These are phyloP conservation scores for Amblyopsis hoosieri DNA, from an alignment of 2,797 vertebrate genomes.

Conservation along the genomic window DNA sequence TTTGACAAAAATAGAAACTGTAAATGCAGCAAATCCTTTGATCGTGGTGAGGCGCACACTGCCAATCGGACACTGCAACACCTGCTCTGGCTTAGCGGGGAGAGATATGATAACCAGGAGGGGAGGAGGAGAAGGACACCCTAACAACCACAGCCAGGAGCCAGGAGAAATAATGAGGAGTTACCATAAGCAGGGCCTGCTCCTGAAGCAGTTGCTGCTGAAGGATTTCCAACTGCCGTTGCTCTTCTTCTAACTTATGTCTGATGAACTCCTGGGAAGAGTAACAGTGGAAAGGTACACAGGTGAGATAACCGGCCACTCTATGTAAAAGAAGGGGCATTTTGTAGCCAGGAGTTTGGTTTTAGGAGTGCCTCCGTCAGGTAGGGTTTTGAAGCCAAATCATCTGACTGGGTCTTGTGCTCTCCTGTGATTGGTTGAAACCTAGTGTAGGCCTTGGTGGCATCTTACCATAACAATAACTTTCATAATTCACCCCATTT, in stretches of 20 bases:
- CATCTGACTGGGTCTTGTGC: too few relatives aligned
- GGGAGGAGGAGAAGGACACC: conserved; percentile 3
- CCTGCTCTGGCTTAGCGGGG: conserved; percentile 5
- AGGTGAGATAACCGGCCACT: conserved; percentile 17
- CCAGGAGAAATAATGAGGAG: conserved; percentile 32
- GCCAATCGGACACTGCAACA: neutral
- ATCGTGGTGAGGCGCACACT: neutral
- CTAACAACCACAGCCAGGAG: conserved; percentile 22
- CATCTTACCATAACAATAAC: too few relatives aligned
- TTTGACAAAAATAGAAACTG: neutral
- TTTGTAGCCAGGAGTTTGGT: too few relatives aligned
- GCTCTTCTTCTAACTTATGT: conserved; percentile 94
- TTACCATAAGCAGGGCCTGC: conserved; percentile 95
- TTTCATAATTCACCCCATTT: too few relatives aligned
- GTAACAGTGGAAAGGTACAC: conserved; percentile 34
- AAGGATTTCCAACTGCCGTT: conserved; percentile 93
- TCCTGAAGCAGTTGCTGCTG: conserved; percentile 97
- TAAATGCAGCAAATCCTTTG: neutral
- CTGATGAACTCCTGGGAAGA: conserved; percentile 91
- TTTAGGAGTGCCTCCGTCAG: too few relatives aligned
- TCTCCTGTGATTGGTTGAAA: too few relatives aligned
- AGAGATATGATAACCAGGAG: conserved; percentile 2
- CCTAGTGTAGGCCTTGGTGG: too few relatives aligned
- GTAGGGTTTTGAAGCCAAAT: too few relatives aligned
- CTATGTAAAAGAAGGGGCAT: too few relatives aligned